Evolutionary conservation across 2,888 invertebrate genomes (phyloP).

Genomic region (Pyralis farinalis): DNA sequence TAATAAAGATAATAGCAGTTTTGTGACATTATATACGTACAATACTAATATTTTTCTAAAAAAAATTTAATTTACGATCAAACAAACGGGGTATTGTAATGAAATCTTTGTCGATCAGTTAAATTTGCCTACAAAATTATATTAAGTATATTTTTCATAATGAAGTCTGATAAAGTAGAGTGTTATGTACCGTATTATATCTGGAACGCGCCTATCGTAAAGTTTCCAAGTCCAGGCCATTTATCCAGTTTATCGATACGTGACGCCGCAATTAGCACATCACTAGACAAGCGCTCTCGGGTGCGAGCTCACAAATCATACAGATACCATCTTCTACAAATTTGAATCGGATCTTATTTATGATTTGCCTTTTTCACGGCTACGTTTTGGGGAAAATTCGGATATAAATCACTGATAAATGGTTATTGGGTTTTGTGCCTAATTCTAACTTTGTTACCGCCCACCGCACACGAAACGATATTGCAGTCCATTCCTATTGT

Average conservation of each 20-base stretch:
- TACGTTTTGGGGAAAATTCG: conserved; percentile 76
- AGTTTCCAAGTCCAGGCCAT: conserved; percentile 16
- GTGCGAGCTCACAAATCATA: conserved; percentile 79
- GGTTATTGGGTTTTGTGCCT: conserved; percentile 64
- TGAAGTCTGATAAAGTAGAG: conserved; percentile 3
- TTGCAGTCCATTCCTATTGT: conserved; percentile 26
- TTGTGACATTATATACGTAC: too few relatives aligned
- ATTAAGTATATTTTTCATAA: conserved; percentile 6
- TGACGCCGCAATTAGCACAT: conserved; percentile 69
- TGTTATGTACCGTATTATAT: conserved; percentile 6
- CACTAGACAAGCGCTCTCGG: conserved; percentile 75
- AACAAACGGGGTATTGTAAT: too few relatives aligned
- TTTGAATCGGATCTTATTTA: conserved; percentile 82
- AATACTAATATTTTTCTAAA: too few relatives aligned
- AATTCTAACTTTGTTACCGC: conserved; percentile 54
- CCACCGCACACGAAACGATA: conserved; percentile 32
- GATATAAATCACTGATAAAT: conserved; percentile 76
- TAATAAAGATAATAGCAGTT: too few relatives aligned
- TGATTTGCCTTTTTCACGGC: conserved; percentile 81
- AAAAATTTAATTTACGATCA: too few relatives aligned
- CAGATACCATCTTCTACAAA: conserved; percentile 81
- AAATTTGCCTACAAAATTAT: too few relatives aligned
- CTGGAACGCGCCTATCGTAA: conserved; percentile 3
- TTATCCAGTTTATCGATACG: conserved; percentile 55
- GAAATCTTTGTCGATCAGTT: neutral